phyloP scores from a whole-genome alignment of 2,113 vertebrate species.

The Vicugna pacos region DNA sequence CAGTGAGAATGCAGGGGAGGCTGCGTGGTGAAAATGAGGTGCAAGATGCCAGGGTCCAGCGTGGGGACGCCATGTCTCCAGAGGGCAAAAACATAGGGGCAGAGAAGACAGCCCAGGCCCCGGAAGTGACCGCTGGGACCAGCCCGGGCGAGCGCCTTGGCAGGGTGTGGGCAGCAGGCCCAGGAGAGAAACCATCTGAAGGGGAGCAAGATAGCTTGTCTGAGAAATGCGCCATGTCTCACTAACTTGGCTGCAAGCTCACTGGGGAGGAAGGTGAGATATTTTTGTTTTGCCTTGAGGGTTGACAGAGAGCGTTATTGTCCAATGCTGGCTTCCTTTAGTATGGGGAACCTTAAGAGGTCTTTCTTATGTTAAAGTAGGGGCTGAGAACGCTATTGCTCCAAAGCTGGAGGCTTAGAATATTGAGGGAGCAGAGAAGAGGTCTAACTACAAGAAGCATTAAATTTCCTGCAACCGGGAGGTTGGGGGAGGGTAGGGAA shows the following conservation, averaged over 20 bases:
- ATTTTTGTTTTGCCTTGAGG: background rate
- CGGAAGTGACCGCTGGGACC: background rate
- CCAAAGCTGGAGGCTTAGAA: background rate
- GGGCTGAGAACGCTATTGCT: background rate
- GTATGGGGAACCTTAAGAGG: background rate
- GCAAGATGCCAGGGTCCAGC: background rate
- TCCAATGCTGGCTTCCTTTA: background rate
- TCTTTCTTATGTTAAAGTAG: background rate
- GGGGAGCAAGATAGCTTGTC: background rate
- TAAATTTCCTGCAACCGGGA: background rate
- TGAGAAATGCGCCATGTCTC: background rate
- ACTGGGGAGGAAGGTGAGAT: background rate
- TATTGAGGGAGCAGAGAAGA: background rate
- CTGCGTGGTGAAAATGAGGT: background rate
- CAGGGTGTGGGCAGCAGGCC: background rate
- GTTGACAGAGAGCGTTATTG: background rate
- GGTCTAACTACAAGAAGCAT: background rate
- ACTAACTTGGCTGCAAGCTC: background rate
- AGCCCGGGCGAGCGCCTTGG: no score
- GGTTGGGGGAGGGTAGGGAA: fast-evolving
- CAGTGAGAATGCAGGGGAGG: background rate
- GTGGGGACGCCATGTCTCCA: background rate
- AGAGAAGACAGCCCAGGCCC: background rate
- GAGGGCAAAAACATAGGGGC: background rate
- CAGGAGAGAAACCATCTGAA: no score